Percentiles rank a stretch among this genome's conserved stretches.
phyloP scores from a whole-genome alignment of 2,888 invertebrate genomes.

The Andrena camellia region DNA sequence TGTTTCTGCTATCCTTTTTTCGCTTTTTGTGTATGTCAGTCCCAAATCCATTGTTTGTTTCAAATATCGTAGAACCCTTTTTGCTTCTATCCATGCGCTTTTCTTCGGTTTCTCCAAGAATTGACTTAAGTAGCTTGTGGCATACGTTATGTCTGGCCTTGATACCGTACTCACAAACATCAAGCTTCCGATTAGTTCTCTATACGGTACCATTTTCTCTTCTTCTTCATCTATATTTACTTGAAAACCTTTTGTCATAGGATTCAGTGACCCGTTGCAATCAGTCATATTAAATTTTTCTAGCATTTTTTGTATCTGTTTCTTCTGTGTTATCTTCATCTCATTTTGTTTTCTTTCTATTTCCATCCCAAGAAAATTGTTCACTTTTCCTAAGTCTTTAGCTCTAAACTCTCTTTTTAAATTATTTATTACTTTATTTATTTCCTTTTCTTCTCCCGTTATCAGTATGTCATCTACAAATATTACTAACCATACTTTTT shows the following conservation, averaged over 20 bases:
- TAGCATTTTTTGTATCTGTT: background rate
- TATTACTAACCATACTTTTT: constrained; percentile 1
- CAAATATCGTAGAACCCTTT: background rate
- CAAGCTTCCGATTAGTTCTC: no score
- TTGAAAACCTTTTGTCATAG: background rate
- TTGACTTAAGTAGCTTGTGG: background rate
- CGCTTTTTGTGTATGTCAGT: background rate
- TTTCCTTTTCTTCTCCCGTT: background rate
- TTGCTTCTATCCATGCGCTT: background rate
- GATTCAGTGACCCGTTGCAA: background rate
- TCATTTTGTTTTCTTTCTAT: background rate
- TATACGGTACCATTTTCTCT: no score
- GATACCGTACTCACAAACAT: background rate
- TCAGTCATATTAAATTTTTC: constrained; percentile 2
- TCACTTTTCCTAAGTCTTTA: constrained; percentile 12
- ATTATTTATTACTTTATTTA: background rate
- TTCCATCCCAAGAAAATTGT: constrained; percentile 4
- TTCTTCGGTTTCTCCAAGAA: background rate
- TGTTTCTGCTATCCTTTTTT: background rate
- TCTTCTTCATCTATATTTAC: background rate
- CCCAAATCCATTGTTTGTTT: background rate
- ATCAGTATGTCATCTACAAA: background rate
- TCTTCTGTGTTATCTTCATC: constrained; percentile 2
- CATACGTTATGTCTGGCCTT: background rate
- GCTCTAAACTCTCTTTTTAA: constrained; percentile 8